Evolutionary conservation across 2,113 vertebrate species (phyloP).

Genomic region (Proterorhinus semilunaris): DNA sequence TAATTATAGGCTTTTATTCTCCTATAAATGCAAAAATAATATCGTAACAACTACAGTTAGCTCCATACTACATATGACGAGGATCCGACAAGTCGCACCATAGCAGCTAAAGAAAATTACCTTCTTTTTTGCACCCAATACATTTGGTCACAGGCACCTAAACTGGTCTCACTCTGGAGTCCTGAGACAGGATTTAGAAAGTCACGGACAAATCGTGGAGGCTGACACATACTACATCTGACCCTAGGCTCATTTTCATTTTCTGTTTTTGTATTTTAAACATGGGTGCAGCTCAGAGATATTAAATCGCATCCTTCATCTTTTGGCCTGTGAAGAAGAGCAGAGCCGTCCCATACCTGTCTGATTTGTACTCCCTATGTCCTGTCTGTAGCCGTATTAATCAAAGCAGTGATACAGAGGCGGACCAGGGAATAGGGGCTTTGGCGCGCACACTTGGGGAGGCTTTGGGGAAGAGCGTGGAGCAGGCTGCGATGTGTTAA

Average conservation of each 20-base stretch:
- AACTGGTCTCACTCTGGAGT: too few relatives aligned
- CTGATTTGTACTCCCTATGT: slow-evolving; percentile 50
- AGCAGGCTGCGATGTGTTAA: slow-evolving; percentile 62
- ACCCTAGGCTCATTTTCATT: slow-evolving; percentile 13
- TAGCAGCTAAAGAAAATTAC: too few relatives aligned
- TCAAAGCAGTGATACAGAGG: slow-evolving; percentile 47
- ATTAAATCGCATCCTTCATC: slow-evolving; percentile 34
- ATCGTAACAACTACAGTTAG: too few relatives aligned
- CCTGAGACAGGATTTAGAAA: neutral
- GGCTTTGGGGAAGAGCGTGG: slow-evolving; percentile 16
- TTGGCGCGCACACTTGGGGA: slow-evolving; percentile 19
- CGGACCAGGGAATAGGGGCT: slow-evolving; percentile 46
- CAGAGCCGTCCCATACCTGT: slow-evolving; percentile 36
- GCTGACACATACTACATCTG: slow-evolving; percentile 22
- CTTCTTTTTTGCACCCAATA: too few relatives aligned
- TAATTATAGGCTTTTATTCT: too few relatives aligned
- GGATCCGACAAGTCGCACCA: too few relatives aligned
- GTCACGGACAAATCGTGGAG: slow-evolving; percentile 7
- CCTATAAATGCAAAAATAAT: too few relatives aligned
- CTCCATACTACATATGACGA: too few relatives aligned
- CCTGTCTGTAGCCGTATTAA: slow-evolving; percentile 54
- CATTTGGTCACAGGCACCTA: too few relatives aligned
- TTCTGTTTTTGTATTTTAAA: slow-evolving; percentile 34
- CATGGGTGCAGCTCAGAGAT: slow-evolving; percentile 29
- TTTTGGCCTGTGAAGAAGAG: slow-evolving; percentile 30